Evolutionary conservation across 1,140 invertebrate genomes (phyloP).

Genomic region (Apis laboriosa): DNA sequence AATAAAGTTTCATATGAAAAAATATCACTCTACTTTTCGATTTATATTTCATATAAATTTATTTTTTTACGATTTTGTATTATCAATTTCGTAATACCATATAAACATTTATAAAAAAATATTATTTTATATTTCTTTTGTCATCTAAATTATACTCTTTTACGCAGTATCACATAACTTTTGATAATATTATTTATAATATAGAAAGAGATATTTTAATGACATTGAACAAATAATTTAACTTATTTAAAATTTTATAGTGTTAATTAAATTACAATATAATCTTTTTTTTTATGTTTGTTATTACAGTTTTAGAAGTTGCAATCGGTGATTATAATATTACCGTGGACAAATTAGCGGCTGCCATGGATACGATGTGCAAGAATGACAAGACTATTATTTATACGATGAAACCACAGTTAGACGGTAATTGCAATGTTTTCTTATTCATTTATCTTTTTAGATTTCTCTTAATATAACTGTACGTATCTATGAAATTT

Average conservation of each 20-base stretch:
- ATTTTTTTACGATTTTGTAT: too few species aligned
- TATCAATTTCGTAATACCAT: too few species aligned
- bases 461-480: background rate
- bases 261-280: background rate
- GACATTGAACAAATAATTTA: background rate
- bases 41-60: too few species aligned
- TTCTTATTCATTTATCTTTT: background rate
- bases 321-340: conserved; percentile 87
- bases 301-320: conserved; percentile 88
- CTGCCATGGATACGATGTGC: conserved; percentile 81
- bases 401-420: background rate
- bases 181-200: too few species aligned
- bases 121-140: too few species aligned
- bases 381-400: conserved; percentile 72
- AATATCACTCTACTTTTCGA: too few species aligned
- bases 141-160: too few species aligned
- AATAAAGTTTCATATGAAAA: too few species aligned
- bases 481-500: background rate
- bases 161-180: too few species aligned
- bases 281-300: background rate
- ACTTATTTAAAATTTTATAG: too few species aligned
- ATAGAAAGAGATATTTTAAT: too few species aligned
- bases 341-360: conserved; percentile 83
- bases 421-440: background rate
- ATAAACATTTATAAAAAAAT: too few species aligned